Evolutionary conservation across 2,888 invertebrate species (phyloP), one percentile per base, ranked within the genome.

Genomic region (Gastrophysa polygoni): DNA sequence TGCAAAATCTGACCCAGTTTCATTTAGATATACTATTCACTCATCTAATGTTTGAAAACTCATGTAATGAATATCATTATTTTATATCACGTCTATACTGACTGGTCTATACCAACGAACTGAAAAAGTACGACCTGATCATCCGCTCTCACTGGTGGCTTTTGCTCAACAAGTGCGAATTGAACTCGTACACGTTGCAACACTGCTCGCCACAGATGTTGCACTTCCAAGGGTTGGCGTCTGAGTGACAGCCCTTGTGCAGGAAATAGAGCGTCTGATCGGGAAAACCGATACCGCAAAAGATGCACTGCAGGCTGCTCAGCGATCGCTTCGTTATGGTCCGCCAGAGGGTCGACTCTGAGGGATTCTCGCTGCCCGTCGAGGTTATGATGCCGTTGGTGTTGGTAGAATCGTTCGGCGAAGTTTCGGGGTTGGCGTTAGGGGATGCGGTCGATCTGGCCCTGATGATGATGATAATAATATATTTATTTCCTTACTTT

Each of bases 181-280:
- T 96, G 85, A 98, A 98, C 82, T 97, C 96, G 83, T 97, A 97
- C 58, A 96, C 92, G 79, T 96, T 95, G 82, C 91, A 91, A 82
- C 95, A 95, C 80, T 93, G 91, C 81, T 95, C 94, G 51, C 97
- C 97, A 82, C 98, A 98, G 73, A 98, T 94, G 84, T 98, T 98
- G 83, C 97, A 97, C 83, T 96, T 96, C 91, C 91, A 98, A 0
- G 98, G 97, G 83, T 97, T 96, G 71, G 94, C 92, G 79, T 96
- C 95, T 73, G 96, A 96, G 84, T 98, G 98, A 81, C 98, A 95
- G 71, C 97, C 97, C 84, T 97, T 97, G 85, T 98, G 98, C 69
- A 98, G 87, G 83, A 97, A 95, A 83, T 96, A 97, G 60, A 98
- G 86, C 0, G 97, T 98, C 78, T 95, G 93, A 83, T 98, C 97